A percentile compares a stretch with the other conserved stretches of the same genome.
Evolutionary conservation across 2,797 vertebrate species (phyloP).

Genomic region (Bradypus variegatus): DNA sequence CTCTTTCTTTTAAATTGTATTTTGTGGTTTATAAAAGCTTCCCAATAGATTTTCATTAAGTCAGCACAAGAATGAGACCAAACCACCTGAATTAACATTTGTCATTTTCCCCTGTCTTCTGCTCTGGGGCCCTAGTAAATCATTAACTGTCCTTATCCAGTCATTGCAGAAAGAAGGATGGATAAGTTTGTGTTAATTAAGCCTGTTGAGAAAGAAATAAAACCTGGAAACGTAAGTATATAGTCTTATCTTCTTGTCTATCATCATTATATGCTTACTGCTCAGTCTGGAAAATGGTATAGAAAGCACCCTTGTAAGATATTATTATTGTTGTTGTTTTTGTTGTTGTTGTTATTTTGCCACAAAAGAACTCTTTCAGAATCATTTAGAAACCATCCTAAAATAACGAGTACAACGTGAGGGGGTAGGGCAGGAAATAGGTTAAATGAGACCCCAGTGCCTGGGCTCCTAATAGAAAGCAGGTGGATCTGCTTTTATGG

Average conservation of each 20-base stretch:
- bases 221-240: not conserved
- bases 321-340: not conserved
- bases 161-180: not conserved
- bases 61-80: not conserved
- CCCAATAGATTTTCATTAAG: conserved; percentile 45
- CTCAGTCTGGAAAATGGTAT: not conserved
- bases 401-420: not conserved
- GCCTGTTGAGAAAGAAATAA: not conserved
- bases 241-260: not conserved
- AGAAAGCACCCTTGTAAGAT: not conserved
- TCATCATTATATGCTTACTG: not conserved
- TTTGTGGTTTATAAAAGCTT: conserved; percentile 60
- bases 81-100: conserved; percentile 35
- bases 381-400: not conserved
- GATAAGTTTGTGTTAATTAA: not conserved
- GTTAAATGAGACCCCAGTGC: too few relatives aligned
- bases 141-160: not conserved
- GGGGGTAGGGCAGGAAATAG: not conserved
- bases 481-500: not conserved
- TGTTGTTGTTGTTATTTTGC: not conserved
- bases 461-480: not conserved
- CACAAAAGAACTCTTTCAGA: not conserved
- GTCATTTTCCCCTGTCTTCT: conserved; percentile 6
- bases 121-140: not conserved
- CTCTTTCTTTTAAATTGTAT: conserved; percentile 61